Evolutionary conservation across 2,888 invertebrate species (phyloP).

Genomic region (Carterocephalus palaemon): DNA sequence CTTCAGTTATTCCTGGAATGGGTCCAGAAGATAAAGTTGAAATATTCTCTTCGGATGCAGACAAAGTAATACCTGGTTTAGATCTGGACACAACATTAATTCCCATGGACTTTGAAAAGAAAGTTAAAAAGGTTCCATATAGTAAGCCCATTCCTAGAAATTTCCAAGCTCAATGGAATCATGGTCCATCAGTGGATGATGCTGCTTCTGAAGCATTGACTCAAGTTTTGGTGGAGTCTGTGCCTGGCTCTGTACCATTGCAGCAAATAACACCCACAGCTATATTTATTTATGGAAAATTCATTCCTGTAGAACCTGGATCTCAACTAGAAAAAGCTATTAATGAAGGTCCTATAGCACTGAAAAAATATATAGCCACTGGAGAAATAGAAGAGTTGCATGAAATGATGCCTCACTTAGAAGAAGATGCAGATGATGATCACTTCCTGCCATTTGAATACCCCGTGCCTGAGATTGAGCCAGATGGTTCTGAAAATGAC

Average conservation of each 20-base stretch:
- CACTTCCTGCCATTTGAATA: constrained; percentile 69
- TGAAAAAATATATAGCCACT: constrained; percentile 87
- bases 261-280: constrained; percentile 88
- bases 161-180: constrained; percentile 98
- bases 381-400: constrained; percentile 90
- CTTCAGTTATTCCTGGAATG: constrained; percentile 95
- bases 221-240: constrained; percentile 85
- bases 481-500: constrained; percentile 42
- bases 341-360: constrained; percentile 85
- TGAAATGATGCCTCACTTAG: constrained; percentile 85
- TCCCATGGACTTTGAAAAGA: constrained; percentile 84
- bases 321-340: constrained; percentile 88
- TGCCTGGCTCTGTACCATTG: constrained; percentile 87
- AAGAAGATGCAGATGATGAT: constrained; percentile 79
- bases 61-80: constrained; percentile 89
- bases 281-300: constrained; percentile 90
- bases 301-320: constrained; percentile 87
- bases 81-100: constrained; percentile 85
- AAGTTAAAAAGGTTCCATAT: constrained; percentile 92
- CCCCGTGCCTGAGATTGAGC: constrained; percentile 53
- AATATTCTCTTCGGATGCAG: constrained; percentile 79
- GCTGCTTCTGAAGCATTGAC: constrained; percentile 80
- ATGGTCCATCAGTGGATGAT: constrained; percentile 80
- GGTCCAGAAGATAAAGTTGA: constrained; percentile 97
- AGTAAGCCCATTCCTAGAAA: constrained; percentile 97